Base-by-base conservation (phyloP, 1,140 invertebrate genomes). In the Rhagoletis pomonella region DNA sequence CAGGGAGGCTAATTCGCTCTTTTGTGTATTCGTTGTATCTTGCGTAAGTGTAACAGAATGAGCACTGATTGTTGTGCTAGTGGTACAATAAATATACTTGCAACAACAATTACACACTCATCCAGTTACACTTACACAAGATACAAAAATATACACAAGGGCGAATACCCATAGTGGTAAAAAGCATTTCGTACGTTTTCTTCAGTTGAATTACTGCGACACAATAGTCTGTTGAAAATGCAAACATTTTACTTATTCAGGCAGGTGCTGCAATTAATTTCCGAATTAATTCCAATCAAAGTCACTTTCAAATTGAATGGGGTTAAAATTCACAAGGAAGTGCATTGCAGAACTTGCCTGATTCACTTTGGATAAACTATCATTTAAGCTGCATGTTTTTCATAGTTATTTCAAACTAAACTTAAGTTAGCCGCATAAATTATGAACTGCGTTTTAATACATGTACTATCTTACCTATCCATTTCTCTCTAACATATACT, bases 311-410 rank as follows among this genome's bases (percentile, higher is more conserved):
- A 67, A 67, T 67, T 64, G 42, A 29, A 29, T 67, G 42, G 4
- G 12, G 19, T 67, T 42, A 12, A 12, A 42, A 42, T 29, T 9
- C 12, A 29, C 29, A 29, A 29, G 29, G 29, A 29, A 29, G 29
- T 29, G 29, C 29, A 29, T 29, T 29, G 29, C 29, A 29, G 29
- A 29, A 29, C 29, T 29, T 29, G 29, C 29, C 29, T 29, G 29
- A 29, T 29, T 29, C 29, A 29, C 29, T 29, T 29, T 29, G 29
- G 1, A 7, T 55, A 55, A 55, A 55, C 10, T 29, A 29, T 5
- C 17, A 42, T 73, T 73, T 62, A 62, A 73, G 67, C n/a, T 73
- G 42, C 67, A 44, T 14, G 14, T 42, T 73, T 73, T 47, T 73
- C 44, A 47, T 73, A 73, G 10, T 73, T 44, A 6, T 73, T 73